Percentiles rank a stretch among this genome's conserved stretches.
Conservation (phyloP, 1,140 invertebrate genomes). For the Drosophila teissieri region DNA sequence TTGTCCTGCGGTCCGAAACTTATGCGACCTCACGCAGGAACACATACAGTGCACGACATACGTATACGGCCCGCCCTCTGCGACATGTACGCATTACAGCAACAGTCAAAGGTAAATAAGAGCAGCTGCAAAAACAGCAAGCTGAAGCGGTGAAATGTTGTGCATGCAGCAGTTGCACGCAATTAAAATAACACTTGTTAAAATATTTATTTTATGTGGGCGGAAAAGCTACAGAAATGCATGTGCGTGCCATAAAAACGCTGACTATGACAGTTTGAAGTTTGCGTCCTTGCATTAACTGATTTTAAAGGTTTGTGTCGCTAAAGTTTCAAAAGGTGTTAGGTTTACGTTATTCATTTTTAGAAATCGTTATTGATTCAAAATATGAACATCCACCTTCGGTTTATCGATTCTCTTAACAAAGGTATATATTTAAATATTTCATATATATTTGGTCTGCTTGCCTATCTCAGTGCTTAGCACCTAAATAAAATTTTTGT, state of each 20-base stretch:
- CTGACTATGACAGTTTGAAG: conserved; percentile 36
- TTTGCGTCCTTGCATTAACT: conserved; percentile 15
- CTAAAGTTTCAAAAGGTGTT: neutral
- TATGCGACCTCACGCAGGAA: conserved; percentile 53
- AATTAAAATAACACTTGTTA: conserved; percentile 81
- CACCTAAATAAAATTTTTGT: neutral
- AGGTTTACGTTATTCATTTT: neutral
- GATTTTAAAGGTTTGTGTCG: neutral
- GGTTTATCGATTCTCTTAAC: no score
- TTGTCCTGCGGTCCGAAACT: conserved; percentile 37
- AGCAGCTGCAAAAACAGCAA: conserved; percentile 25
- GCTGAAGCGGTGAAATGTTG: conserved; percentile 44
- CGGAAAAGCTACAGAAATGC: conserved; percentile 27
- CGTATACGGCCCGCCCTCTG: neutral
- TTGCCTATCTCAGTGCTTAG: no score
- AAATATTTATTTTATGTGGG: conserved; percentile 76
- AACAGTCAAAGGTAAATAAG: conserved; percentile 59
- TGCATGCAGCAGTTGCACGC: conserved; percentile 64
- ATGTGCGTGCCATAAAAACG: conserved; percentile 15
- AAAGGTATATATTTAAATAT: no score
- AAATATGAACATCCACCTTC: no score
- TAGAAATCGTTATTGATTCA: no score
- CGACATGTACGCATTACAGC: conserved; percentile 25
- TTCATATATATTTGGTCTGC: no score
- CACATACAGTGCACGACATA: conserved; percentile 13